Conservation (phyloP, 2,888 invertebrate genomes). For the Limnephilus rhombicus region DNA sequence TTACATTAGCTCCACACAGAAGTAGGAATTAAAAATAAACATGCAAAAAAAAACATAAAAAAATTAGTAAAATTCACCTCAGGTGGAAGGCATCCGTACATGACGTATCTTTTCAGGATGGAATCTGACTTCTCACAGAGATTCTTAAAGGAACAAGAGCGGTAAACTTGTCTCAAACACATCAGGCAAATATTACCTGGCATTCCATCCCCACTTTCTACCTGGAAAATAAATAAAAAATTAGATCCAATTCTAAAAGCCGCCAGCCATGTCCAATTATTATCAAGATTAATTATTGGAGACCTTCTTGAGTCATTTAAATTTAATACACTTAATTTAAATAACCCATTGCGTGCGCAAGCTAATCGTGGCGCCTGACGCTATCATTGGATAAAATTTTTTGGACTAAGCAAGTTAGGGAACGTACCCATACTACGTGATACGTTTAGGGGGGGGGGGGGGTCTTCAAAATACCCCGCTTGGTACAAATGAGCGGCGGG, state of each 20-base stretch:
- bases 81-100: constrained; percentile 59
- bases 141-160: constrained; percentile 65
- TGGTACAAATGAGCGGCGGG: too few relatives aligned
- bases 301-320: not conserved
- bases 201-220: constrained; percentile 61
- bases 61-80: constrained; percentile 48
- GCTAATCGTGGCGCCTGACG: too few relatives aligned
- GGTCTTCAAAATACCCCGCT: too few relatives aligned
- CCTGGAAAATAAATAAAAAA: constrained; percentile 28
- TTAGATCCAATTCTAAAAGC: not conserved
- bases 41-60: not conserved
- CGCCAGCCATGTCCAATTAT: not conserved
- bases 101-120: constrained; percentile 60
- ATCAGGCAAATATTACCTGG: constrained; percentile 64
- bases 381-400: too few relatives aligned
- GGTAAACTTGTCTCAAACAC: constrained; percentile 63
- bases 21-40: too few relatives aligned
- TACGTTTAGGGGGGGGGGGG: too few relatives aligned
- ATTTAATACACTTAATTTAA: not conserved
- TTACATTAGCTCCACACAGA: too few relatives aligned
- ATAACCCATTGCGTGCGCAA: too few relatives aligned
- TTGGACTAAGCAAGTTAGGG: too few relatives aligned
- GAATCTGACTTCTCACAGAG: constrained; percentile 66
- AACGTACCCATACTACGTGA: too few relatives aligned
- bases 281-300: not conserved